These are phyloP conservation scores for Gambelia wislizenii DNA, from an alignment of 2,797 vertebrate species.

Conservation along the genomic window DNA sequence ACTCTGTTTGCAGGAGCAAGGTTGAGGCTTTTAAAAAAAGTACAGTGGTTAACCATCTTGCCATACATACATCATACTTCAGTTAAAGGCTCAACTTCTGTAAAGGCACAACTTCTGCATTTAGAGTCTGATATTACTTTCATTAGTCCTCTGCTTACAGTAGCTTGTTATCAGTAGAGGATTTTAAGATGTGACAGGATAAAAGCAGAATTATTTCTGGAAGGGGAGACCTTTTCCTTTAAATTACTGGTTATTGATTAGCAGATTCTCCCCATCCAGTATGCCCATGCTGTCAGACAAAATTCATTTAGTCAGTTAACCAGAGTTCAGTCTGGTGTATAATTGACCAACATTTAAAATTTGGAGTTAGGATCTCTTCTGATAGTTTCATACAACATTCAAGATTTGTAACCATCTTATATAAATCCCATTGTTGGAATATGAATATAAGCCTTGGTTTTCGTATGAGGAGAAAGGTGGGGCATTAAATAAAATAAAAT, in stretches of 20 bases:
- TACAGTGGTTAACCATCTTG: neutral
- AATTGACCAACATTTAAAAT: neutral
- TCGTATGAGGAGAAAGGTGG: no score
- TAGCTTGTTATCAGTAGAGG: neutral
- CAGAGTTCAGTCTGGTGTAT: neutral
- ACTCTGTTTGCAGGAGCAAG: neutral
- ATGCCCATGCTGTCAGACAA: neutral
- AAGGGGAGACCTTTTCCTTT: neutral
- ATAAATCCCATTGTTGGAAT: neutral
- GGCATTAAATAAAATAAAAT: no score
- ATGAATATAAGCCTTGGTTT: no score
- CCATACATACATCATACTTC: no score
- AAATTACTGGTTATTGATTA: neutral
- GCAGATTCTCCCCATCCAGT: neutral
- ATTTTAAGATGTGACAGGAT: neutral
- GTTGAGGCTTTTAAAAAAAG: neutral
- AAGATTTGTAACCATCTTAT: neutral
- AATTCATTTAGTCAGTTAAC: neutral
- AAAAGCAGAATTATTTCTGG: neutral
- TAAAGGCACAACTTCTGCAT: neutral
- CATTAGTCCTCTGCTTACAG: neutral
- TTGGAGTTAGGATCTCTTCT: neutral
- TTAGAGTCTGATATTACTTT: neutral
- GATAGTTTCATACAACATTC: neutral
- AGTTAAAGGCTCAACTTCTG: neutral